phyloP scores from a whole-genome alignment of 2,888 invertebrate species.

The Choristoneura rosaceana region DNA sequence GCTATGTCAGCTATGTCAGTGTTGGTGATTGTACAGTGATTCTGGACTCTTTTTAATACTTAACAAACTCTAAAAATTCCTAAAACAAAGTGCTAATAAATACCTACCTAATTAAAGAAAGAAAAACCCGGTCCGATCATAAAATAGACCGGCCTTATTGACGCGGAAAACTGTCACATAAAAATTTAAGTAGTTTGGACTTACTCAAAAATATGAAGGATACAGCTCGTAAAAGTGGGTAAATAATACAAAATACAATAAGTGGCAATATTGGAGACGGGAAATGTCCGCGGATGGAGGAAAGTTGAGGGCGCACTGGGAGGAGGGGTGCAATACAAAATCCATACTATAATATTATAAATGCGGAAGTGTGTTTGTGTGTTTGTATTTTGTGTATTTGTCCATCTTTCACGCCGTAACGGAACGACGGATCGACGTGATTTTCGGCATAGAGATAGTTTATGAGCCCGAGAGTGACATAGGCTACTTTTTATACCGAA shows the following conservation, averaged over 20 bases:
- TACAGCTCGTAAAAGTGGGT: slow-evolving; percentile 80
- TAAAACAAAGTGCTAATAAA: not conserved
- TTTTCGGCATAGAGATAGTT: too few relatives aligned
- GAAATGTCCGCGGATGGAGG: slow-evolving; percentile 56
- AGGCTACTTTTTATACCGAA: too few relatives aligned
- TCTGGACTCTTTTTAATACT: too few relatives aligned
- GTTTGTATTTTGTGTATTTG: too few relatives aligned
- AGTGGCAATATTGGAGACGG: slow-evolving; percentile 79
- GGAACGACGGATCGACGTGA: too few relatives aligned
- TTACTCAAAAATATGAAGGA: slow-evolving; percentile 81
- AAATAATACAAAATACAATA: slow-evolving; percentile 86
- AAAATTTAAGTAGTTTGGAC: slow-evolving; percentile 83
- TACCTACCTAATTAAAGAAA: slow-evolving; percentile 61
- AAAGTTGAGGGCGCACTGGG: slow-evolving; percentile 53
- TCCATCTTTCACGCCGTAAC: too few relatives aligned
- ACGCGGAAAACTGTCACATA: slow-evolving; percentile 77
- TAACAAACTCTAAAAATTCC: too few relatives aligned
- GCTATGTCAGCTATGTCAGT: too few relatives aligned
- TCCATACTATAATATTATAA: too few relatives aligned
- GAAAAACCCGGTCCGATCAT: slow-evolving; percentile 61
- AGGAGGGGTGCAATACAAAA: not conserved
- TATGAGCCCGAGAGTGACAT: too few relatives aligned
- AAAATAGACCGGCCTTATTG: slow-evolving; percentile 73
- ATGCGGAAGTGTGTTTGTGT: too few relatives aligned
- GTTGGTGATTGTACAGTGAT: too few relatives aligned